These are phyloP conservation scores for Argynnis bischoffii DNA, from an alignment of 2,888 invertebrate species.

Conservation along the genomic window DNA sequence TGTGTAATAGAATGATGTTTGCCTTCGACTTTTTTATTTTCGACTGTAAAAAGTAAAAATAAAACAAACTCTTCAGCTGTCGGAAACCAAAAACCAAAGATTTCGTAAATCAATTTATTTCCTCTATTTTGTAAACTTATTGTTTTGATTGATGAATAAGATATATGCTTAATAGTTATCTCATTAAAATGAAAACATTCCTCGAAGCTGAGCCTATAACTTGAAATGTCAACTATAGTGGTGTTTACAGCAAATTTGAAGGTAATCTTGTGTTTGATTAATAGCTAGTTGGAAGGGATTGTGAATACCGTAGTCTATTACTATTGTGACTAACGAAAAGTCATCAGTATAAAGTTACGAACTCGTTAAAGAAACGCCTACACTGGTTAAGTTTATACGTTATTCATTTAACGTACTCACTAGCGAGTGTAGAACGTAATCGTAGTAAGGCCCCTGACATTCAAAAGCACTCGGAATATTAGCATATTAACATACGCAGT, in stretches of 20 bases:
- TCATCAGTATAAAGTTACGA: not conserved
- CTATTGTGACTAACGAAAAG: not conserved
- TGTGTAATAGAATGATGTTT: too few species aligned
- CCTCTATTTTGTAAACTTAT: too few species aligned
- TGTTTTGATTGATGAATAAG: too few species aligned
- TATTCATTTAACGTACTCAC: not conserved
- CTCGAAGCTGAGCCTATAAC: constrained; percentile 6
- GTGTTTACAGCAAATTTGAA: constrained; percentile 5
- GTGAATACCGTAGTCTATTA: not conserved
- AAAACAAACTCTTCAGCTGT: too few species aligned
- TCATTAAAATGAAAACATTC: not conserved
- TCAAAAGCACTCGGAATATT: constrained; percentile 11
- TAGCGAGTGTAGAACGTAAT: not conserved
- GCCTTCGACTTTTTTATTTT: too few species aligned
- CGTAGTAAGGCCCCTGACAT: constrained; percentile 14
- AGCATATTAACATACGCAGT: constrained; percentile 9
- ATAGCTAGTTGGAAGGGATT: not conserved
- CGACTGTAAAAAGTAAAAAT: too few species aligned
- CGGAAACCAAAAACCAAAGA: too few species aligned
- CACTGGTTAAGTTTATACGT: not conserved
- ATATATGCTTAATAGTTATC: too few species aligned
- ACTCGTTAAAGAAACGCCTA: not conserved
- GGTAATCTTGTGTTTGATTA: constrained; percentile 3
- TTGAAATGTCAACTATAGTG: not conserved
- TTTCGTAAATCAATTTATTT: too few species aligned